Evolutionary conservation across 1,140 invertebrate genomes (phyloP).

Genomic region (Pachyrhynchus sulphureomaculatus): DNA sequence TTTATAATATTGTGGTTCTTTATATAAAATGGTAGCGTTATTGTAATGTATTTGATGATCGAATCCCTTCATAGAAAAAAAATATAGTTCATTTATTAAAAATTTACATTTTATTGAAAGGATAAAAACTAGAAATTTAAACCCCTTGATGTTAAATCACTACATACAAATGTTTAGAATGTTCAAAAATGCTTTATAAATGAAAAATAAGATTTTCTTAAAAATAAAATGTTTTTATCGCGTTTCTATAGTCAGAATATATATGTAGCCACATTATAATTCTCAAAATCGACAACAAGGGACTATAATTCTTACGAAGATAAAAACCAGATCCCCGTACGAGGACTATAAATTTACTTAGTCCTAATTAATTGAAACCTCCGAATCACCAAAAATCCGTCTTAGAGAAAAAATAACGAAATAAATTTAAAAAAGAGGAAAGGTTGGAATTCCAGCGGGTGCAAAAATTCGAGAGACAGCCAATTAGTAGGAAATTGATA

Average conservation of each 20-base stretch:
- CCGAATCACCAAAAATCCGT: slow-evolving; percentile 17
- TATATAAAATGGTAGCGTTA: too few species aligned
- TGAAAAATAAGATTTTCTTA: too few species aligned
- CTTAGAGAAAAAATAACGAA: slow-evolving; percentile 15
- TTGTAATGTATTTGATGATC: too few species aligned
- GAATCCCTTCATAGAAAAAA: too few species aligned
- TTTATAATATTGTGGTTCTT: too few species aligned
- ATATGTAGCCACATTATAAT: slow-evolving; percentile 26
- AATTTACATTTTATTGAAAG: too few species aligned
- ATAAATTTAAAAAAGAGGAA: slow-evolving; percentile 4
- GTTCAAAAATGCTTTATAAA: too few species aligned
- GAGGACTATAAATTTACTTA: slow-evolving; percentile 19
- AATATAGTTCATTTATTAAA: too few species aligned
- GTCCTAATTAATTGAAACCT: slow-evolving; percentile 31
- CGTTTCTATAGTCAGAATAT: slow-evolving; percentile 10
- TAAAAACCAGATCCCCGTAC: slow-evolving; percentile 32
- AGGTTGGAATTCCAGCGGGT: slow-evolving; percentile 14
- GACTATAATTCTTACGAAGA: slow-evolving; percentile 26
- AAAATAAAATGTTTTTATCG: too few species aligned
- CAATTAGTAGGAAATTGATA: slow-evolving; percentile 37
- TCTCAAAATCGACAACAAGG: slow-evolving; percentile 7
- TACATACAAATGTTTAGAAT: too few species aligned
- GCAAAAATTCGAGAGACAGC: slow-evolving; percentile 22
- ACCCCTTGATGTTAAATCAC: too few species aligned
- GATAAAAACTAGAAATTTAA: too few species aligned